Evolutionary conservation across 2,797 vertebrate genomes (phyloP), one percentile per base, ranked within the genome.

Genomic region (Phoeniculus purpureus): DNA sequence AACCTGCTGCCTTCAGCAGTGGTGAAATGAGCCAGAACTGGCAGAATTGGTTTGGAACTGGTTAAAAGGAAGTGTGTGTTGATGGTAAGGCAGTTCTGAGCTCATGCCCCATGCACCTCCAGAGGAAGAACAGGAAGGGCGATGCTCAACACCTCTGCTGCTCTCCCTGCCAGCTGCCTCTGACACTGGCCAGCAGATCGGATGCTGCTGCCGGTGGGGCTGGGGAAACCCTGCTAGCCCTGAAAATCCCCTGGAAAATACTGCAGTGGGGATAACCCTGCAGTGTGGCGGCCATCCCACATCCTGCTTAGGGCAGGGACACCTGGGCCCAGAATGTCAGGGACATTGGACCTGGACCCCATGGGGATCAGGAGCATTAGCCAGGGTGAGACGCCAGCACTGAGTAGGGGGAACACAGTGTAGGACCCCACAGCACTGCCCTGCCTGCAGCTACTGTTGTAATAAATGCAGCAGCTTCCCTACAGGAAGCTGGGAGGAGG

Each of bases 331-430:
- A 43, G 43, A 9, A 43, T 43, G 43, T 43, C 43, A 43, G 43
- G 43, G 43, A 43, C 14, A 13, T 43, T 43, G 43, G 43, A 43
- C 43, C 43, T 43, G 43, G 58, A 45, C 21, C 23, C 14, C 6
- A 1, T 1, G 2, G 31, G 52, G 32, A 45, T 50, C 14, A 1
- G 1, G 9, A 54, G 43, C 7, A 19, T 43, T 9, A 20, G 8
- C 51, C 26, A 3, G 3, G 0, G 3, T 21, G 26, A 43, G 62
- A 60, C 23, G 29, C 64, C 3, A 1, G 56, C 50, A 15, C 1
- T 0, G 3, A 0, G 5, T 1, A 3, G 26, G 29, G 64, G 67
- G 25, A 67, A 31, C 0, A 8, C 62, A 17, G 2, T 4, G 13
- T 3, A 1, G 54, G 37, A 32, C 40, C 17, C 67, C 3, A 1